Base-by-base conservation (phyloP, 2,797 vertebrate genomes). In the Mormyrops boulengeri region DNA sequence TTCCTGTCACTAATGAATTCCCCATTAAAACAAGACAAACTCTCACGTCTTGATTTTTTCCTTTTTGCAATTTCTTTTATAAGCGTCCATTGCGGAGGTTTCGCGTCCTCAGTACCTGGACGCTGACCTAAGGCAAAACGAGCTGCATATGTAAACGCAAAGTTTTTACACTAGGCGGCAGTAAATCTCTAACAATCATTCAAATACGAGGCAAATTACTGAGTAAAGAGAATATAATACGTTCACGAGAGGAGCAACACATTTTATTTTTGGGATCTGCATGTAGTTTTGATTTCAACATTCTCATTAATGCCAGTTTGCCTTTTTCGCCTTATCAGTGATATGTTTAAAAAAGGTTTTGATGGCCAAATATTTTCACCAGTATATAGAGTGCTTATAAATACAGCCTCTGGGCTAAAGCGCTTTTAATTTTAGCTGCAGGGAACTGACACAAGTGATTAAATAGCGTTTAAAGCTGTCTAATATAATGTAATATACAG, bases 141-240 rank as follows among this genome's bases (percentile, higher is more conserved):
- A 69, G 26, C 30, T 69, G 30, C 26, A 69, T 12, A 69, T 30
- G 41, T 2, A 57, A 12, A 50, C 50, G 12, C 60, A 62, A 19
- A 14, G 3, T 26, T n/a, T 91, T 0, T 82, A 92, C 94, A 93
- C 92, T 87, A 92, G 94, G 90, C 92, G 93, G 89, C 90, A 91
- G 92, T 90, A 93, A 80, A 90, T 3, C 3, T 82, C 73, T 41
- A 55, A 19, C 9, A 44, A 88, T 47, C n/a, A 66, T 62, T 57
- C 2, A 44, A 69, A 88, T 73, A 34, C 30, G 5, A 34, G 5
- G 6, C 12, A 34, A 69, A 69, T 44, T 50, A 14, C 17, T 38
- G 11, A 26, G 26, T 6, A 30, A 17, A 30, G 26, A 57, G 11
- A n/a, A 38, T 11, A 11, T 41, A 34, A 66, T 3, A 47, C 6